These are phyloP conservation scores for Tenualosa thibaudeaui DNA, from an alignment of 2,797 vertebrate genomes.

Conservation along the genomic window DNA sequence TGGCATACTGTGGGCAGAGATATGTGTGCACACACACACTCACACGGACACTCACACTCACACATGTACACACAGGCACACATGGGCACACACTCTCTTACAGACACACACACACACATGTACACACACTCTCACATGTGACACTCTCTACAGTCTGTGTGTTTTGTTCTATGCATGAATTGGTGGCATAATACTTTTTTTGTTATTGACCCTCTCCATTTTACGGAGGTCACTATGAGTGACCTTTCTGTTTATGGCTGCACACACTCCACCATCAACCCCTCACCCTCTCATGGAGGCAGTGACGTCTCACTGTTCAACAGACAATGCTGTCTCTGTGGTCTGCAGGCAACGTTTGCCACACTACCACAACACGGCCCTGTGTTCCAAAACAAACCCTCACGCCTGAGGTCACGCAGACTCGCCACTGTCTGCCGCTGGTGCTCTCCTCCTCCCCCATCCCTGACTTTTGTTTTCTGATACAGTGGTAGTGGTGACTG, in stretches of 20 bases:
- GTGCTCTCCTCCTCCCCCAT: background rate
- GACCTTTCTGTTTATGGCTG: background rate
- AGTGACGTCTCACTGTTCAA: background rate
- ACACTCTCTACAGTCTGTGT: background rate
- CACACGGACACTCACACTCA: background rate
- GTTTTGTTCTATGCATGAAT: background rate
- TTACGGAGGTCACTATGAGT: slow-evolving; percentile 4
- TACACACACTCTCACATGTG: background rate
- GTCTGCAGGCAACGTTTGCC: background rate
- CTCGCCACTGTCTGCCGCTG: background rate
- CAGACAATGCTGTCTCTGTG: background rate
- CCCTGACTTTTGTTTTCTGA: background rate
- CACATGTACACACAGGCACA: background rate
- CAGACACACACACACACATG: background rate
- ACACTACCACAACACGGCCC: background rate
- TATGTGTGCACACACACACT: background rate
- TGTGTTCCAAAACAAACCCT: slow-evolving; percentile 21
- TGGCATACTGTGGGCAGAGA: background rate
- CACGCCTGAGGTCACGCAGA: background rate
- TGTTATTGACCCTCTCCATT: background rate
- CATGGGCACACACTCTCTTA: background rate
- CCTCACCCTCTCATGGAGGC: background rate
- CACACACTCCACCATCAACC: background rate
- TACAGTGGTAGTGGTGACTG: no score
- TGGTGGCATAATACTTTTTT: background rate